Evolutionary conservation across 2,113 vertebrate genomes (phyloP), one percentile per base, ranked within the genome.

Genomic region (Crotophaga sulcirostris): DNA sequence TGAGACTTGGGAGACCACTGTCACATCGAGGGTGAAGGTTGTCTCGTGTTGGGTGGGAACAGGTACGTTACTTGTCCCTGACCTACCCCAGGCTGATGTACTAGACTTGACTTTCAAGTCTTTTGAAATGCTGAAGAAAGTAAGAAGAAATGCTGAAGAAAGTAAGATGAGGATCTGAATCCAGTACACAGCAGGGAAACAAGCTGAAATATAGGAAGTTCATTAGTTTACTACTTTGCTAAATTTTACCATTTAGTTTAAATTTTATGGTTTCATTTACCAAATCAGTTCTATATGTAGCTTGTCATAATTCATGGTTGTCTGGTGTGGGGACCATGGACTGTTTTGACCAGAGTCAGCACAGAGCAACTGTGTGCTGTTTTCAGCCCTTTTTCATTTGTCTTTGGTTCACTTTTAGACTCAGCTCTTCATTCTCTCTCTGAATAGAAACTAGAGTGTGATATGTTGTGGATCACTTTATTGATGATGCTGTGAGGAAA

Each of bases 381-480:
- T 94, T 89, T 60, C 58, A 76, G 44, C 62, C 49, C 62, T 78
- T 78, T 83, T 89, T 73, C 31, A 28, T 81, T 87, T 87, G 72
- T 84, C 52, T 77, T 90, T 92, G 59, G 26, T 42, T 62, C 68
- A 40, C 66, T 67, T 90, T 47, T 74, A 54, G 64, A 88, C 31
- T 4, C n/a, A 47, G 56, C 54, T 95, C 40, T 92, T 70, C 73
- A 80, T 94, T 91, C 68, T 85, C 34, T 67, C 62, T 60, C 3
- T 69, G 62, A 62, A 55, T 62, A 80, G 64, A 73, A 55, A 42
- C 88, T 55, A 66, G 54, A 58, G 55, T 87, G 85, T 87, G 68
- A 38, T 21, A 19, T 90, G n/a, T 79, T 90, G n/a, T 79, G 42
- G 55, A 77, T 93, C 0, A 2, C 54, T 75, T 91, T 89, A 69